phyloP scores from a whole-genome alignment of 1,140 invertebrate species.

The Drosophila repletoides region DNA sequence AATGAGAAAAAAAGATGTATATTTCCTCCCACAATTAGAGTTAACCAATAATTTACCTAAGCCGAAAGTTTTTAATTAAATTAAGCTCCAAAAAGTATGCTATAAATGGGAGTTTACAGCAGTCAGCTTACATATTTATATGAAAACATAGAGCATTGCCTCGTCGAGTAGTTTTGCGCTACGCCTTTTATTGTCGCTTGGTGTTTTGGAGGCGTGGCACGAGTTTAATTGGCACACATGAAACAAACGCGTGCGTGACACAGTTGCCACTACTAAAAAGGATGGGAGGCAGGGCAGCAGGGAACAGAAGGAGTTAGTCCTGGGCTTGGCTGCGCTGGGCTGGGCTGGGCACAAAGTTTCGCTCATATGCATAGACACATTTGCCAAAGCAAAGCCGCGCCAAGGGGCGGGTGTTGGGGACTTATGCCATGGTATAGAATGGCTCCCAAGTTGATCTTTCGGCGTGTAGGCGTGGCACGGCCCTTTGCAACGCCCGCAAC shows the following conservation, averaged over 20 bases:
- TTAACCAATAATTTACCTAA: too few species aligned
- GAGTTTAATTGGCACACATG: constrained; percentile 75
- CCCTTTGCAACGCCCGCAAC: constrained; percentile 19
- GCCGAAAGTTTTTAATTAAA: too few species aligned
- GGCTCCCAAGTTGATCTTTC: constrained; percentile 74
- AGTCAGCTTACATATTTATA: too few species aligned
- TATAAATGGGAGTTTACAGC: too few species aligned
- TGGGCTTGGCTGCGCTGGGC: too few species aligned
- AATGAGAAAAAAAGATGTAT: too few species aligned
- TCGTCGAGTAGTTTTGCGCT: neutral
- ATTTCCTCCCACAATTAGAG: too few species aligned
- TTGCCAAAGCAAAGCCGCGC: constrained; percentile 22
- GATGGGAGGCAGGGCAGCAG: neutral
- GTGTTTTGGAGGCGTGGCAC: constrained; percentile 43
- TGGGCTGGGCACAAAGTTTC: constrained; percentile 50
- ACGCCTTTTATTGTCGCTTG: neutral
- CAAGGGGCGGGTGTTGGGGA: neutral
- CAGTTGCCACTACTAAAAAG: constrained; percentile 50
- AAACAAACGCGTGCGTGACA: constrained; percentile 60
- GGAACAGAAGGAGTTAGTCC: neutral
- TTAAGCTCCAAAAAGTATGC: too few species aligned
- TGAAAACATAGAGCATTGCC: neutral
- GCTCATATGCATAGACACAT: constrained; percentile 68
- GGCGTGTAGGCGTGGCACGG: constrained; percentile 50
- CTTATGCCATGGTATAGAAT: constrained; percentile 33